These are phyloP conservation scores for Hemichromis elongatus DNA, from an alignment of 2,113 vertebrate species.

Conservation along the genomic window DNA sequence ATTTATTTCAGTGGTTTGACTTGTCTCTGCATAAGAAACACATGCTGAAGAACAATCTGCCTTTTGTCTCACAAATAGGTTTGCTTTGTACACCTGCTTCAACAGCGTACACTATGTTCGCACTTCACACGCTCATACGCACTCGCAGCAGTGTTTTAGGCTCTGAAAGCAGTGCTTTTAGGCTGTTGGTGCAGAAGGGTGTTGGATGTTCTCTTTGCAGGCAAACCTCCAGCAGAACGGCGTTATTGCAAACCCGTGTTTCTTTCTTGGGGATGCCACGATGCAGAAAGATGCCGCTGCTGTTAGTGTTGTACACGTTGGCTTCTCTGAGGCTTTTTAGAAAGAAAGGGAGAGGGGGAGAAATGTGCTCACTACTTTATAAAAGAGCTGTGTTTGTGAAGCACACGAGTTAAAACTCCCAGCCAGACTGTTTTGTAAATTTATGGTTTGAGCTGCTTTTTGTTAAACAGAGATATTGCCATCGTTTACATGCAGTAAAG, in stretches of 20 bases:
- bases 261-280: not conserved
- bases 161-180: conserved; percentile 38
- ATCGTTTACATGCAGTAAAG: not conserved
- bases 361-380: not conserved
- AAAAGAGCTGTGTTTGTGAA: not conserved
- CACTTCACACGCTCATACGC: not conserved
- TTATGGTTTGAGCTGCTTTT: not conserved
- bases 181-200: conserved; percentile 21
- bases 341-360: not conserved
- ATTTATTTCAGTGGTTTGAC: not conserved
- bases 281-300: not conserved
- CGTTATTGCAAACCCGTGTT: conserved; percentile 46
- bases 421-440: not conserved
- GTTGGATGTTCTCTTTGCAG: conserved; percentile 1
- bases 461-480: not conserved
- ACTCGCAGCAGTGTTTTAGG: not conserved
- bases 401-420: not conserved
- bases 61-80: not conserved
- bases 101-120: not conserved
- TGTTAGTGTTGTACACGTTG: not conserved
- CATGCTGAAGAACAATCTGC: not conserved
- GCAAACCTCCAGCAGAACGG: not conserved
- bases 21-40: not conserved
- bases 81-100: not conserved
- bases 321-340: not conserved